Evolutionary conservation across 2,888 invertebrate species (phyloP).

Genomic region (Dasypolia templi): DNA sequence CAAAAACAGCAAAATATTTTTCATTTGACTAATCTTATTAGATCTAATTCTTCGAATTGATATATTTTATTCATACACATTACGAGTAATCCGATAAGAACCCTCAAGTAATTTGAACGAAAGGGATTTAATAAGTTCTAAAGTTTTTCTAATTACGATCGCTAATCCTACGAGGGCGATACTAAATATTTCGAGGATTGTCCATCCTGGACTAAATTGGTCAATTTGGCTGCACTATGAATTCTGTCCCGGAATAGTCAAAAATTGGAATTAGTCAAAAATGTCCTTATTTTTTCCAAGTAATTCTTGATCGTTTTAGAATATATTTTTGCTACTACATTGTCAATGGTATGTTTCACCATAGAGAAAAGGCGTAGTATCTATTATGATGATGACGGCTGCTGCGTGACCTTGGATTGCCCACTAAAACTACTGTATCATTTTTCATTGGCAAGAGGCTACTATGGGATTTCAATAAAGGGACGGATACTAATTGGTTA

Average conservation of each 20-base stretch:
- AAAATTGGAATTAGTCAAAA: no score
- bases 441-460: conserved; percentile 24
- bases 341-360: conserved; percentile 16
- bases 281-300: no score
- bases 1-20: background rate
- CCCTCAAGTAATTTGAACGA: background rate
- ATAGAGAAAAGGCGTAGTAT: conserved; percentile 41
- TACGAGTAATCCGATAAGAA: conserved; percentile 8
- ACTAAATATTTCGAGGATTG: no score
- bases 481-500: no score
- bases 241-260: background rate
- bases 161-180: background rate
- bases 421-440: conserved; percentile 6
- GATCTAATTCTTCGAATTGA: background rate
- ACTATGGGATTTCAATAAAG: background rate
- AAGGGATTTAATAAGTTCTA: background rate
- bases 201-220: background rate
- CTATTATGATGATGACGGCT: background rate
- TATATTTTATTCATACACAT: background rate
- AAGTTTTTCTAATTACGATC: background rate
- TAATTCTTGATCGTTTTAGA: background rate
- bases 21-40: background rate
- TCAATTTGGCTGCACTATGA: background rate
- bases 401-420: conserved; percentile 32
- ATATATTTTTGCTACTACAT: background rate